Base-by-base conservation (phyloP, 2,113 vertebrate genomes). In the Brachyhypopomus occidentalis region DNA sequence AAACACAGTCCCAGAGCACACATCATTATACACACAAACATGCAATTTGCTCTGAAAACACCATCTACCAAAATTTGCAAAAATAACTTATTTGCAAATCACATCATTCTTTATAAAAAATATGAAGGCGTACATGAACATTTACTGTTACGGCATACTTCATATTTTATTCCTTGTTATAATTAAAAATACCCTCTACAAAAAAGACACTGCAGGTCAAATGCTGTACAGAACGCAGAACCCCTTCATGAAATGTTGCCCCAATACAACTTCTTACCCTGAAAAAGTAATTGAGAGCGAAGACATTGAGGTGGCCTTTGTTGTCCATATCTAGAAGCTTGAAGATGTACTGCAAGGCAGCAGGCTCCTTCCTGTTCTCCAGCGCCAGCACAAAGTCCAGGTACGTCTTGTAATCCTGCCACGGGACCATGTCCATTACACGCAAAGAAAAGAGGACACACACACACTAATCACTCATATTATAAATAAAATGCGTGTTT, bases 301-400 rank as follows among this genome's bases (percentile, higher is more conserved):
- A 99, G 84, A 99, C 96, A 83, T 97, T 98, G 88, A 99, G 94
- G 91, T 95, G 93, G 84, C 97, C 97, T 90, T 92, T 96, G 92
- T 98, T 98, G 91, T 97, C 96, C 91, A 98, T 98, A 90, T 99
- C 98, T 89, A 99, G 92, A 87, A 99, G 94, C 90, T 99, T 98
- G 88, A 98, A 98, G 87, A 99, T 97, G 86, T 99, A 98, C 55
- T 99, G 98, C 73, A 99, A 90, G 9, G 97, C 98, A 60, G 97
- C 97, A 22, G 98, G 98, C 85, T 99, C 97, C 89, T 99, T 99
- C 89, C 96, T 92, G 92, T 99, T 99, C 91, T 99, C 97, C 93
- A 99, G 92, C 48, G 97, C 98, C 89, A 99, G 92, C 55, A 99
- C 98, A 91, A 99, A 98, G 88, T 98, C 97, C 81, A 99, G 89